phyloP scores from a whole-genome alignment of 1,140 invertebrate species.

The Hyles euphorbiae region DNA sequence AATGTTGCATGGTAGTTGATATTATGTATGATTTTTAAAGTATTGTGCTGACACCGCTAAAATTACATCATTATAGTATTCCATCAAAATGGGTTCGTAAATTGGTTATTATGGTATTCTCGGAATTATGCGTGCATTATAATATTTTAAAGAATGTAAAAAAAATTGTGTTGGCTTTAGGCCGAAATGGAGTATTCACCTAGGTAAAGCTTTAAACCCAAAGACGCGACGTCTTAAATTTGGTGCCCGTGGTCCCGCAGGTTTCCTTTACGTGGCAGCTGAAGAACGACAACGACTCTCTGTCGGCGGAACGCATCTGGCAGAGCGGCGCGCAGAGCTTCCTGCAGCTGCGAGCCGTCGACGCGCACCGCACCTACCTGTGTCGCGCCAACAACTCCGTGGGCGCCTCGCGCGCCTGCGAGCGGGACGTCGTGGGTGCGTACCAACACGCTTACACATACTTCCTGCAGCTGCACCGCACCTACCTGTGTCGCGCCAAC shows the following conservation, averaged over 20 bases:
- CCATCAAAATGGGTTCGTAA: too few species aligned
- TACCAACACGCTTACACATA: not conserved
- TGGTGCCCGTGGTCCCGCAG: constrained; percentile 22
- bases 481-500: not conserved
- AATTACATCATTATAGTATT: too few species aligned
- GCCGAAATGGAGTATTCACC: too few species aligned
- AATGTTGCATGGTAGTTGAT: too few species aligned
- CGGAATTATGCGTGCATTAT: too few species aligned
- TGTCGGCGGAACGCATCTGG: constrained; percentile 76
- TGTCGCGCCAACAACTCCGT: constrained; percentile 91
- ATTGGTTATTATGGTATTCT: too few species aligned
- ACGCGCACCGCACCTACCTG: constrained; percentile 85
- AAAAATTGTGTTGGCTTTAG: too few species aligned
- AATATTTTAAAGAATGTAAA: too few species aligned
- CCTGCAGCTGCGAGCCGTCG: constrained; percentile 80
- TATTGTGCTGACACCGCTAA: too few species aligned
- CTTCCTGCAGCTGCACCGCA: not conserved
- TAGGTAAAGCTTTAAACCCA: too few species aligned
- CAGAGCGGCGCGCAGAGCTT: constrained; percentile 78
- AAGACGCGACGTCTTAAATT: too few species aligned
- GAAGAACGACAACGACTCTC: constrained; percentile 87
- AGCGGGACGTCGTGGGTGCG: constrained; percentile 86
- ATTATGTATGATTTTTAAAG: too few species aligned
- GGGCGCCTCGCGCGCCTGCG: constrained; percentile 84
- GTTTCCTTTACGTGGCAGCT: constrained; percentile 90